Percentiles rank a stretch among this genome's conserved stretches.
Conservation (phyloP, 2,888 invertebrate species). For the Macrophya alboannulata region DNA sequence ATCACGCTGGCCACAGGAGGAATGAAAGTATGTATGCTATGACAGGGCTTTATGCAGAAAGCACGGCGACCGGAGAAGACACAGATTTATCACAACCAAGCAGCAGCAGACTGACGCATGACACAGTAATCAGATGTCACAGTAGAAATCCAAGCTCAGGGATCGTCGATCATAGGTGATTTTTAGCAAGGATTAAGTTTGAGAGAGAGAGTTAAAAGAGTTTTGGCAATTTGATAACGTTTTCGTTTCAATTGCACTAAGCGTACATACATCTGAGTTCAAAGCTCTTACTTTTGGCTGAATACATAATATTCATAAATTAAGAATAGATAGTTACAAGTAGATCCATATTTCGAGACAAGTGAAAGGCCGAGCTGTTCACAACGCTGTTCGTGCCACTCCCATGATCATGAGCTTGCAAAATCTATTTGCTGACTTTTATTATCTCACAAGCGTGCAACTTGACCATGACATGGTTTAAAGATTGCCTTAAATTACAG, state of each 20-base stretch:
- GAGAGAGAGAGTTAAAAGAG: not conserved
- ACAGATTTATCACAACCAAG: slow-evolving; percentile 76
- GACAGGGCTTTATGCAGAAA: slow-evolving; percentile 92
- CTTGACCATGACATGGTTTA: slow-evolving; percentile 50
- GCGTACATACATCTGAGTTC: not conserved
- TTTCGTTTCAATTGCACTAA: not conserved
- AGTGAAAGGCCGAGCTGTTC: slow-evolving; percentile 40
- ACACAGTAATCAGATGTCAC: slow-evolving; percentile 87
- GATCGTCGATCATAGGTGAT: slow-evolving; percentile 85
- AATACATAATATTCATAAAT: not conserved
- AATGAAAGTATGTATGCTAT: slow-evolving; percentile 95
- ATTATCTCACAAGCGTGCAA: not conserved
- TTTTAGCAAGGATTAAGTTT: not conserved
- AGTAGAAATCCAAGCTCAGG: slow-evolving; percentile 91
- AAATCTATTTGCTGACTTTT: slow-evolving; percentile 26
- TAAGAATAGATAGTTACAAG: not conserved
- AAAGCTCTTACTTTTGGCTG: slow-evolving; percentile 5
- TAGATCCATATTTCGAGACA: slow-evolving; percentile 23
- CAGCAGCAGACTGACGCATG: slow-evolving; percentile 76
- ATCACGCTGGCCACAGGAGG: slow-evolving; percentile 83
- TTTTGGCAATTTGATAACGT: not conserved
- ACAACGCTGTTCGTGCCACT: not conserved
- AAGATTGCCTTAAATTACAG: not conserved
- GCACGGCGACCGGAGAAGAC: slow-evolving; percentile 82
- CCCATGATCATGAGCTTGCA: slow-evolving; percentile 42